Base-by-base conservation (phyloP, 2,113 vertebrate genomes). In the Anarhynchus alexandrinus region DNA sequence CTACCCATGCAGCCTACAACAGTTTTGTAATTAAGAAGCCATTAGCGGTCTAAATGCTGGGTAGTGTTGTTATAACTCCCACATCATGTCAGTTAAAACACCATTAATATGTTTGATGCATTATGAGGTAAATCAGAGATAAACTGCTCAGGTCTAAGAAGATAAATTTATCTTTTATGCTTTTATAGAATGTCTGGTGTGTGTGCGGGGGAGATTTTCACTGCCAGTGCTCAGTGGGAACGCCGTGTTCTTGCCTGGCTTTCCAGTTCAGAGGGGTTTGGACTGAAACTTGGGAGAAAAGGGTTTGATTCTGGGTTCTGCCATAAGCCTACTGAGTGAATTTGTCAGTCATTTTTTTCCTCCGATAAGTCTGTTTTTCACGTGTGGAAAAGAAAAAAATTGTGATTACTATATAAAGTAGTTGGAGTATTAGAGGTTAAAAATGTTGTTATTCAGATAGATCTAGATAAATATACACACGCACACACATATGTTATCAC, bases 21-120 rank as follows among this genome's bases (percentile, higher is more conserved):
- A 12, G 23, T 57, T 87, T 32, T 21, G 29, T 77, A 91, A 94
- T 95, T 93, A 94, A 94, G 81, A 92, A 96, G 40, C 59, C 70
- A 93, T 95, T 93, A 91, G 70, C 2, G 5, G 45, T 51, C 45
- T 55, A 83, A 79, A 67, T 57, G 73, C 86, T 81, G 86, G 61
- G 30, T 64, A 77, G 29, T 59, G 45, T 78, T 95, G 62, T 30
- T 74, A 38, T 30, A 69, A 77, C 96, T 94, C 89, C 94, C 79
- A 86, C 88, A 21, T 70, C 13, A 10, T 52, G 43, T 69, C 84
- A 90, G 15, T 93, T 89, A 76, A 65, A 88, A 45, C 34, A 40
- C 23, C 21, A 58, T 90, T 94, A 83, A 84, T 40, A 12, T 19
- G 14, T 78, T 34, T 58, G n/a, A 51, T 71, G 69, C 42, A 19